These are phyloP conservation scores for Theristicus caerulescens DNA, from an alignment of 2,113 vertebrate genomes.

Conservation along the genomic window DNA sequence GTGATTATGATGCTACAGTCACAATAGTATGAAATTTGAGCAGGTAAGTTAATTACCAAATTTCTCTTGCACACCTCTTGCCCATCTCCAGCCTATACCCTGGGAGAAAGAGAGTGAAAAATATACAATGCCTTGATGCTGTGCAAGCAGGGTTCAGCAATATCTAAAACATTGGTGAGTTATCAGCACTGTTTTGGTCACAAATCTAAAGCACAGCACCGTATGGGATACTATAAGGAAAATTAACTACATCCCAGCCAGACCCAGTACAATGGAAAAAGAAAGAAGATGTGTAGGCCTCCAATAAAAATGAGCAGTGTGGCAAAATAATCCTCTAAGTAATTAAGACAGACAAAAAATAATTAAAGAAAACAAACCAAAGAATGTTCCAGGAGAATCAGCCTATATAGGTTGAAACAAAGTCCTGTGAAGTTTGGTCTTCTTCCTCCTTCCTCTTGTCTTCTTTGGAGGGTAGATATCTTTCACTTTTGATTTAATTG, in stretches of 20 bases:
- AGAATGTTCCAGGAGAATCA: neutral
- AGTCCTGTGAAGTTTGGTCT: conserved; percentile 38
- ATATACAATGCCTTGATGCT: fast-evolving
- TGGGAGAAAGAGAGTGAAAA: neutral
- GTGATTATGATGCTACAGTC: neutral
- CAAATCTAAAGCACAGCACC: neutral
- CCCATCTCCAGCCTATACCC: neutral
- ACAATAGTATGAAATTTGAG: neutral
- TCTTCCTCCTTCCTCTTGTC: conserved; percentile 51
- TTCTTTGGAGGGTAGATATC: conserved; percentile 67
- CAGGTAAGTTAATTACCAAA: neutral
- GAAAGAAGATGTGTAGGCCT: neutral
- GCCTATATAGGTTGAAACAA: neutral
- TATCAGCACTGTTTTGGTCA: neutral
- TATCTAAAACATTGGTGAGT: neutral
- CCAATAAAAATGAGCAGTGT: neutral
- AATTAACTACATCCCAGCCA: neutral
- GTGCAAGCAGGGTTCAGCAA: neutral
- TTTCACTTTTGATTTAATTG: conserved; percentile 81
- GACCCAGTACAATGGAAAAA: neutral
- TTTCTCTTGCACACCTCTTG: neutral
- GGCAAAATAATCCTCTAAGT: neutral
- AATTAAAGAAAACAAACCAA: neutral
- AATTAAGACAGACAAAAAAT: neutral
- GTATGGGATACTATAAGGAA: neutral